phyloP scores from a whole-genome alignment of 2,797 vertebrate genomes.

The Clarias platycephalus region DNA sequence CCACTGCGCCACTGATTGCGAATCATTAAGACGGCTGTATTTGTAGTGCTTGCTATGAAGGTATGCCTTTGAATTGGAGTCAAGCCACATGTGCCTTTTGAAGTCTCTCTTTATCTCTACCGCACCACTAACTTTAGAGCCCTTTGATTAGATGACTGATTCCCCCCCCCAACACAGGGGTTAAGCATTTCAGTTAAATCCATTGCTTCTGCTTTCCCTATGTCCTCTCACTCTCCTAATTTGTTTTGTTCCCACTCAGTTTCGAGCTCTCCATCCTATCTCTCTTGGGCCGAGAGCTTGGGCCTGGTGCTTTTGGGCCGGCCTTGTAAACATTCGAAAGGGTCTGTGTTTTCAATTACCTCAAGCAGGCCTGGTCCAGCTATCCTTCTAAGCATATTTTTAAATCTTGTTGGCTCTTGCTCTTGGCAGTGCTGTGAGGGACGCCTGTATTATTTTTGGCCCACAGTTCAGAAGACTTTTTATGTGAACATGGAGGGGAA shows the following conservation, averaged over 20 bases:
- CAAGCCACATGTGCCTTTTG: constrained; percentile 55
- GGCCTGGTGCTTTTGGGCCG: constrained; percentile 33
- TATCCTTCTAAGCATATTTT: constrained; percentile 57
- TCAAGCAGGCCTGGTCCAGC: constrained; percentile 51
- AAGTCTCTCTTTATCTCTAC: constrained; percentile 54
- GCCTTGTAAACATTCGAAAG: constrained; percentile 52
- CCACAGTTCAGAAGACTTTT: constrained; percentile 47
- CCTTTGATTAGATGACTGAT: constrained; percentile 53
- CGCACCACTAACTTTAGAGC: constrained; percentile 47
- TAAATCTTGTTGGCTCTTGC: constrained; percentile 53
- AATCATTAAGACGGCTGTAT: constrained; percentile 48
- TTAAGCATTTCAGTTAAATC: constrained; percentile 30
- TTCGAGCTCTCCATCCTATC: constrained; percentile 4
- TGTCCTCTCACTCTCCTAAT: neutral
- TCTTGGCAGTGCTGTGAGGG: constrained; percentile 51
- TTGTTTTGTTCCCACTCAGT: neutral
- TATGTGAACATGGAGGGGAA: constrained; percentile 47
- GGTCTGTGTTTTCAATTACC: constrained; percentile 62
- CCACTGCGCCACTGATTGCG: constrained; percentile 48
- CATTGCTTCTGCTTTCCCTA: constrained; percentile 10
- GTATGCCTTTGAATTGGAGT: constrained; percentile 57
- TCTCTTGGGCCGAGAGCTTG: constrained; percentile 21
- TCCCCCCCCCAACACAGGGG: neutral
- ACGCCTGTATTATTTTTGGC: constrained; percentile 59
- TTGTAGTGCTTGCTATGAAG: constrained; percentile 58